These are phyloP conservation scores for Tetrao urogallus DNA, from an alignment of 2,113 vertebrate genomes.

Conservation along the genomic window DNA sequence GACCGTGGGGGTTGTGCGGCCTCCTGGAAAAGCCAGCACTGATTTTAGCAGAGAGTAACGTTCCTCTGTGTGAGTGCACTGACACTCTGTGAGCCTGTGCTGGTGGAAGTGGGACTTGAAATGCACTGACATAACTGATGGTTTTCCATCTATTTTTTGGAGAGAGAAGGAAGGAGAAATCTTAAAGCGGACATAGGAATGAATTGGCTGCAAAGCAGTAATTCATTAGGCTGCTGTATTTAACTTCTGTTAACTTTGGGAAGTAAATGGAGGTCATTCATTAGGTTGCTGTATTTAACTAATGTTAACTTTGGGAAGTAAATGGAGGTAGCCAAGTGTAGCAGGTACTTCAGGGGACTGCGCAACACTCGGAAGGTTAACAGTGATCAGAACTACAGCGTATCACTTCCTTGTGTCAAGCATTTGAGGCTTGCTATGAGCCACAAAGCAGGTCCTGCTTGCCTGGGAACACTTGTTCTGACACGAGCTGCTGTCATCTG, in stretches of 20 bases:
- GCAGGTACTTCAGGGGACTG: background rate
- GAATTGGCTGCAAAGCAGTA: background rate
- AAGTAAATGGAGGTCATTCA: background rate
- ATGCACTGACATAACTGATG: background rate
- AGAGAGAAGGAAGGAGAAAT: background rate
- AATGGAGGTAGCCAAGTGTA: background rate
- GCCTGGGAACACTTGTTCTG: slow-evolving; percentile 11
- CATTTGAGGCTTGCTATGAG: background rate
- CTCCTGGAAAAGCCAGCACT: background rate
- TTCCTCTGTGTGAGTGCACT: background rate
- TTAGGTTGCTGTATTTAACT: background rate
- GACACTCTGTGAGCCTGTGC: fast-evolving
- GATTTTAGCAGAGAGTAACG: background rate
- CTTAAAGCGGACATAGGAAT: background rate
- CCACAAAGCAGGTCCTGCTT: background rate
- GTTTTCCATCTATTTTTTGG: background rate
- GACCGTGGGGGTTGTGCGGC: background rate
- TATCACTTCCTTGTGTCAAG: background rate
- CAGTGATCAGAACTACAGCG: background rate
- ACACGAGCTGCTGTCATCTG: background rate
- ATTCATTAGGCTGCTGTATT: background rate
- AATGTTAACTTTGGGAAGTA: background rate
- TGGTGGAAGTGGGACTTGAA: background rate
- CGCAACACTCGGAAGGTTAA: background rate
- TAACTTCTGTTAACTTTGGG: background rate